Evolutionary conservation across 2,888 invertebrate species (phyloP), one percentile per base, ranked within the genome.

Genomic region (Hirtodrosophila alboralis): DNA sequence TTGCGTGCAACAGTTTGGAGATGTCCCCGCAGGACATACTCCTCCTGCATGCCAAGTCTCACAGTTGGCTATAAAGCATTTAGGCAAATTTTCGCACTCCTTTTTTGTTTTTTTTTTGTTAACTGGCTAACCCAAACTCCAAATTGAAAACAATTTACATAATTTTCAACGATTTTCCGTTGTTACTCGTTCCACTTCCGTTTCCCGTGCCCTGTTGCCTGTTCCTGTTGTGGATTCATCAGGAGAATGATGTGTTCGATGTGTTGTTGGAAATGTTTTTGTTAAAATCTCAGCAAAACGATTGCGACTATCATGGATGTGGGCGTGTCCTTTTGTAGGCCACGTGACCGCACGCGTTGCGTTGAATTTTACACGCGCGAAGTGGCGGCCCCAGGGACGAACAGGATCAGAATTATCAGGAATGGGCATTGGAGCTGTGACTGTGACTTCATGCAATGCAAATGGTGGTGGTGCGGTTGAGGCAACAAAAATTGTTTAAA

Each of bases 81-180:
- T 87, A 87, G 85, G 80, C 87, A 87, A 88, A 87, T 87, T 88
- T 83, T 77, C 85, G 77, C 87, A 75, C 76, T 69, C 66, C 65
- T 71, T 76, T 75, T 49, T 45, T n/a, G n/a, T n/a, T n/a, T n/a
- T n/a, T n/a, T n/a, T n/a, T n/a, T 75, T 49, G 41, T 33, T 53
- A 61, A 53, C 59, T 53, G 31, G 7, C 31, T 6, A 44, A 27
- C 41, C 45, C 23, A 21, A 12, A 16, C 10, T 41, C 43, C 45
- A 63, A 67, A 70, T 48, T 34, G 58, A 57, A 58, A 75, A 80
- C 69, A 77, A 83, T 83, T 83, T 83, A 63, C 83, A 83, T 83
- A 83, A 83, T 83, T 83, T 85, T 49, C 66, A 70, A 65, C 81
- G 64, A 84, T 80, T 80, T 75, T 57, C 63, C 65, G 74, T 69